Base-by-base conservation (phyloP, 2,797 vertebrate species). In the Falco naumanni region DNA sequence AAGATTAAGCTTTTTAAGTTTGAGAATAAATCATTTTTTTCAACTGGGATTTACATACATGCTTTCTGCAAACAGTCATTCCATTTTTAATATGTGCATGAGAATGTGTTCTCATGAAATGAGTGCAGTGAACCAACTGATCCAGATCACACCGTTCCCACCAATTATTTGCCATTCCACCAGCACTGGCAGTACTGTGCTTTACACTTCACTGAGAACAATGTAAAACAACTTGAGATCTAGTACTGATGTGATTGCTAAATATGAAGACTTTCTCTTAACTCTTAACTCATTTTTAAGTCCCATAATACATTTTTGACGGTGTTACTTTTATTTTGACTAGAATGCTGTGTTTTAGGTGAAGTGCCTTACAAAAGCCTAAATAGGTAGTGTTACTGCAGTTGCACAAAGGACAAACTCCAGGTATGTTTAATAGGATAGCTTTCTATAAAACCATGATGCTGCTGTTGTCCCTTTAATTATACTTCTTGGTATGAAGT, bases 21-120 rank as follows among this genome's bases (percentile, higher is more conserved):
- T 78, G 69, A 90, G 50, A 29, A 26, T 72, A 79, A 85, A 93
- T 79, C 2, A n/a, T 66, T 86, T 89, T 56, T 61, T 93, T 84
- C 71, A 75, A 48, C 59, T 72, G 47, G 18, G 65, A 60, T 54
- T 84, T 84, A 59, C 29, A 60, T 60, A 39, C 6, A 3, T 61
- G 54, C 43, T 78, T 82, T 75, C 47, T 84, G 87, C 66, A 84
- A 93, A 11, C 31, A 43, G n/a, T 83, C 37, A n/a, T 34, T 87
- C 53, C 1, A 0, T 51, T 88, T 87, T 75, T 61, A 57, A 39
- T 56, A 9, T 11, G 37, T 61, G 69, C 53, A 26, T 75, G 61
- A 41, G 70, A 93, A 41, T 28, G 43, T 26, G n/a, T 11, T 94
- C 63, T 68, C 28, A 79, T 47, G 81, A 57, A 68, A 31, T 19